Conservation (phyloP, 2,113 vertebrate species). For the Corvus hawaiiensis region DNA sequence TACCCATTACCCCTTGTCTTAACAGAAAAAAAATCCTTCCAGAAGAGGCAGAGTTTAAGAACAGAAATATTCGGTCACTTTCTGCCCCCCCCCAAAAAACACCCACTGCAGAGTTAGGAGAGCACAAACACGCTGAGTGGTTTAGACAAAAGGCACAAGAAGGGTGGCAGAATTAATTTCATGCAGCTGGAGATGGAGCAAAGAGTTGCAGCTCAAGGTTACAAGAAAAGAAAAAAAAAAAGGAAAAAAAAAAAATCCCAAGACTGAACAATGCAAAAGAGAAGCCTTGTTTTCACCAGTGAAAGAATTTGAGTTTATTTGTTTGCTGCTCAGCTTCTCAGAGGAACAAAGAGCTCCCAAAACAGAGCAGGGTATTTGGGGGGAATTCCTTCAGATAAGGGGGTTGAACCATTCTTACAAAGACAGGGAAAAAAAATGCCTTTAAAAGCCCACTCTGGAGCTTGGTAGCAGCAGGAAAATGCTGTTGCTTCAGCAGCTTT, state of each 20-base stretch:
- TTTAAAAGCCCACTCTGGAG: neutral
- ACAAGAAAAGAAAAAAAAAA: neutral
- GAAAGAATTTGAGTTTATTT: neutral
- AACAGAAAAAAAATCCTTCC: neutral
- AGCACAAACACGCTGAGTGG: neutral
- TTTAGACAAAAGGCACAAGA: conserved; percentile 11
- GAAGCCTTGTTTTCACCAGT: neutral
- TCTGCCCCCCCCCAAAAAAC: neutral
- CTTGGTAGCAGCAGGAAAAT: neutral
- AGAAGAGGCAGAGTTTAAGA: neutral
- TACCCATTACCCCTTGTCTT: neutral
- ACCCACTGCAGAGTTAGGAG: neutral
- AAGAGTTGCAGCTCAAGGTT: neutral
- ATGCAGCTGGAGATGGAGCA: neutral
- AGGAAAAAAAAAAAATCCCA: neutral
- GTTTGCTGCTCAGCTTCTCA: neutral
- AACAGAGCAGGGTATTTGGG: neutral
- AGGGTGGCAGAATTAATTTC: neutral
- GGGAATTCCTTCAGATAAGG: conserved; percentile 24
- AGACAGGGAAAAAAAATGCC: fast-evolving
- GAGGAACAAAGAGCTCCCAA: conserved; percentile 23
- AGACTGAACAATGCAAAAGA: neutral
- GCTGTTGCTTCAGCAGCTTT: neutral
- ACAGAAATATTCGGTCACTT: neutral
- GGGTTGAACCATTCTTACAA: neutral